Percentiles rank a stretch among this genome's conserved stretches.
These are phyloP conservation scores for Pollenia angustigena DNA, from an alignment of 2,888 invertebrate genomes.

Conservation along the genomic window DNA sequence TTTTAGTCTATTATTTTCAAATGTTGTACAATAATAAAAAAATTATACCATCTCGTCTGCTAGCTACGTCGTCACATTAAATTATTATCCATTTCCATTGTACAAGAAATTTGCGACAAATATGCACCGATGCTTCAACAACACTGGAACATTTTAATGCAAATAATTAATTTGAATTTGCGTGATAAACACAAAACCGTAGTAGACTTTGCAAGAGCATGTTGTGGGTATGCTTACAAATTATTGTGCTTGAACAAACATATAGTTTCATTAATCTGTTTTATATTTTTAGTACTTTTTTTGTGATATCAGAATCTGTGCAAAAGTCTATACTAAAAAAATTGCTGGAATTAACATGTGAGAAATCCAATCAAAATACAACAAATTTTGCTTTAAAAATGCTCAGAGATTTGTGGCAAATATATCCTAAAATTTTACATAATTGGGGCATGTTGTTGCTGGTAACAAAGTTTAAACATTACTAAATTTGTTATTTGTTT, in stretches of 20 bases:
- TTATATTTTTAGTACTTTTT: conserved; percentile 78
- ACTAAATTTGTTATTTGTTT: not conserved
- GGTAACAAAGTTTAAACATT: conserved; percentile 70
- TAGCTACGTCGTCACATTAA: conserved; percentile 82
- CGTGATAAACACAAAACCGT: conserved; percentile 85
- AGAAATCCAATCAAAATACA: conserved; percentile 79
- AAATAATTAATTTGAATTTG: conserved; percentile 86
- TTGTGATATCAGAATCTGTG: conserved; percentile 80
- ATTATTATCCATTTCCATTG: conserved; percentile 50
- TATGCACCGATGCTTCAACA: conserved; percentile 86
- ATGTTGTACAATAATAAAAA: not conserved
- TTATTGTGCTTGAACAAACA: no score
- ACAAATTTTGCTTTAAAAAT: conserved; percentile 81
- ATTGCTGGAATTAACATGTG: conserved; percentile 81
- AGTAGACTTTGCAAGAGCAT: conserved; percentile 86
- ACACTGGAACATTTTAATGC: conserved; percentile 86
- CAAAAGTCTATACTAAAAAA: conserved; percentile 82
- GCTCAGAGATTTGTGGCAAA: conserved; percentile 80
- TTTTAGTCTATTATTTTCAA: conserved; percentile 72
- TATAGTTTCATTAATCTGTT: not conserved
- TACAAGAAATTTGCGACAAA: conserved; percentile 78
- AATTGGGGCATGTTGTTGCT: conserved; percentile 82
- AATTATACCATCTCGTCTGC: not conserved
- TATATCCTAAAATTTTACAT: conserved; percentile 81
- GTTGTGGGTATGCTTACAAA: conserved; percentile 84